These are phyloP conservation scores for Ornithoptera alexandrae DNA, from an alignment of 2,888 invertebrate species.

Conservation along the genomic window DNA sequence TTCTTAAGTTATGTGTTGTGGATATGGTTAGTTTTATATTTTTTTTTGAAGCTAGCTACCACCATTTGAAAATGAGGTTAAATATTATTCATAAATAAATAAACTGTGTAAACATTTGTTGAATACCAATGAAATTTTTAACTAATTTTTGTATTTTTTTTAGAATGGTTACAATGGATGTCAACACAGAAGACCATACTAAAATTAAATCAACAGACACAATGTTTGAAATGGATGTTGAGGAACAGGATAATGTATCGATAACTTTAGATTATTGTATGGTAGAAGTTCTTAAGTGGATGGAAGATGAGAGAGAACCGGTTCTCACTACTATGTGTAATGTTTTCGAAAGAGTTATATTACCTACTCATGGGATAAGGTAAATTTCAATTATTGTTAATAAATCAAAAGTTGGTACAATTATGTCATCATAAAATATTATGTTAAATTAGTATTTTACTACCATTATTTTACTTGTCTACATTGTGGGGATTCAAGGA, in stretches of 20 bases:
- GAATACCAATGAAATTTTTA: too few species aligned
- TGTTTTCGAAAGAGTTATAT: slow-evolving; percentile 88
- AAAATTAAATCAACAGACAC: slow-evolving; percentile 68
- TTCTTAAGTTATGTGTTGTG: too few species aligned
- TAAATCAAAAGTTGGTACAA: too few species aligned
- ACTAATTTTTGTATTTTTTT: slow-evolving; percentile 13
- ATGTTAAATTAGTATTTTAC: too few species aligned
- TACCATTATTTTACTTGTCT: too few species aligned
- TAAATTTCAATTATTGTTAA: slow-evolving; percentile 36
- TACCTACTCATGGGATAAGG: slow-evolving; percentile 89
- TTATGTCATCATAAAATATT: too few species aligned
- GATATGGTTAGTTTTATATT: too few species aligned
- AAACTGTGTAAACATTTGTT: background rate
- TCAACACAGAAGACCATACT: slow-evolving; percentile 78
- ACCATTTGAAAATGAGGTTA: too few species aligned
- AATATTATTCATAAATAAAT: too few species aligned
- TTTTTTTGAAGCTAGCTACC: too few species aligned
- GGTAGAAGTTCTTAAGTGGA: slow-evolving; percentile 84
- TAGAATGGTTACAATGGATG: slow-evolving; percentile 88
- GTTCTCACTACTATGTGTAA: slow-evolving; percentile 81
- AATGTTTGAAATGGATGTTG: slow-evolving; percentile 80
- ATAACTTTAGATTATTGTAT: slow-evolving; percentile 87
- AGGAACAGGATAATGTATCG: slow-evolving; percentile 68
- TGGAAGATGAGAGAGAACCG: slow-evolving; percentile 82
- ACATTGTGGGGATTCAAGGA: too few species aligned